Evolutionary conservation across 2,797 vertebrate genomes (phyloP).

Genomic region (Carduelis carduelis): DNA sequence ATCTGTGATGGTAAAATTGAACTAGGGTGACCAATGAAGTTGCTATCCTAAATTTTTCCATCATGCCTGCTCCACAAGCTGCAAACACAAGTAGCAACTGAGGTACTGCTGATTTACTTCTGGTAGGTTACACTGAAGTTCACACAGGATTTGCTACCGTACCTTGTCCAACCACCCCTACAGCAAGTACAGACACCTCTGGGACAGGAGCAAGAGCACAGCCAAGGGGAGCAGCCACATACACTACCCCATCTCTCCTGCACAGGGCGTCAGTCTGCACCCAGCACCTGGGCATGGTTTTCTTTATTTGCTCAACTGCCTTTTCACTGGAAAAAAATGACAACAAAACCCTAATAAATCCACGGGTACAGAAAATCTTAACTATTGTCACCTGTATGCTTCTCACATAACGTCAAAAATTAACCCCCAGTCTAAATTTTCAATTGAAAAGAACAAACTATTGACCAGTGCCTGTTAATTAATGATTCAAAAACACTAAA

Average conservation of each 20-base stretch:
- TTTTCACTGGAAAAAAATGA: background rate
- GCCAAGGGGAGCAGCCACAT: rapidly evolving
- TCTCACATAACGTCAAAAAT: background rate
- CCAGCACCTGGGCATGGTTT: rapidly evolving
- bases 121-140: background rate
- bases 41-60: background rate
- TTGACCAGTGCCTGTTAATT: background rate
- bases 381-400: background rate
- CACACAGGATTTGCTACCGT: background rate
- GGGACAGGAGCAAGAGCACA: background rate
- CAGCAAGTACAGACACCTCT: background rate
- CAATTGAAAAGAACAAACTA: background rate
- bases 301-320: background rate
- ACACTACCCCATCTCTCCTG: background rate
- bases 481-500: background rate
- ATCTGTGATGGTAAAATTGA: background rate
- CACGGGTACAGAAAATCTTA: background rate
- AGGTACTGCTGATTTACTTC: rapidly evolving
- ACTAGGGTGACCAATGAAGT: background rate
- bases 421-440: background rate
- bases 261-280: rapidly evolving
- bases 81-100: background rate
- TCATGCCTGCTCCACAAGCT: background rate
- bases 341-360: background rate
- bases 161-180: background rate